Evolutionary conservation across 2,113 vertebrate species (phyloP), one percentile per base, ranked within the genome.

Genomic region (Ctenomys sociabilis): DNA sequence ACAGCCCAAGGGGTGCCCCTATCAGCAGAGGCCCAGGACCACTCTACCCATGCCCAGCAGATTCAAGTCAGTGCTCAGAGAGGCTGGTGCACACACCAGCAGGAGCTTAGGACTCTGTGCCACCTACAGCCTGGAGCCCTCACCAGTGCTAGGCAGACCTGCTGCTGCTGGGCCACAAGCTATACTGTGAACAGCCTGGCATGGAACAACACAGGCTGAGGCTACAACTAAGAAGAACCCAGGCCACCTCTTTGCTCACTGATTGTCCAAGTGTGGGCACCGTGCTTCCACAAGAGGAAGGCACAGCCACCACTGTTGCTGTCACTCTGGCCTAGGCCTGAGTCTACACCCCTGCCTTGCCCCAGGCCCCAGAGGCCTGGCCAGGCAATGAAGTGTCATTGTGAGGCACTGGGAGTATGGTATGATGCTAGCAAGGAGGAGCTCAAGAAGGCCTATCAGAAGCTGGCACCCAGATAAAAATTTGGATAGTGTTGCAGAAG

Each of bases 381-480:
- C 84, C 88, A 43, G 90, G 85, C 91, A 30, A 99, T 99, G 99
- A 99, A 98, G 98, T 99, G 99, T 97, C 99, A 99, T 98, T 99
- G 99, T 95, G 99, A 99, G 93, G 96, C 99, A 24, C 97, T 99
- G 96, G 99, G 99, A 1, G 99, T 99, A 88, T 98, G 98, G 97
- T 98, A 99, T 87, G 99, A 99, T 97, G 99, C 99, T 0, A 98
- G 98, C 89, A 99, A 99, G 45, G 99, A 99, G 32, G 99, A 99
- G 78, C 97, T 99, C 93, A 99, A 99, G 98, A 99, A 99, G 97
- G 98, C 98, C 17, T 99, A 99, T 98, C 98, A 99, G 73, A 99
- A 99, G 97, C 95, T 99, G 92, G 99, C 99, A 49, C 35, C 96
- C 99, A 95, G 99, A 99, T 98, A 99, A 99, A 98, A 99, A 99